Evolutionary conservation across 2,797 vertebrate species (phyloP).

Genomic region (Pantherophis alleghaniensis): DNA sequence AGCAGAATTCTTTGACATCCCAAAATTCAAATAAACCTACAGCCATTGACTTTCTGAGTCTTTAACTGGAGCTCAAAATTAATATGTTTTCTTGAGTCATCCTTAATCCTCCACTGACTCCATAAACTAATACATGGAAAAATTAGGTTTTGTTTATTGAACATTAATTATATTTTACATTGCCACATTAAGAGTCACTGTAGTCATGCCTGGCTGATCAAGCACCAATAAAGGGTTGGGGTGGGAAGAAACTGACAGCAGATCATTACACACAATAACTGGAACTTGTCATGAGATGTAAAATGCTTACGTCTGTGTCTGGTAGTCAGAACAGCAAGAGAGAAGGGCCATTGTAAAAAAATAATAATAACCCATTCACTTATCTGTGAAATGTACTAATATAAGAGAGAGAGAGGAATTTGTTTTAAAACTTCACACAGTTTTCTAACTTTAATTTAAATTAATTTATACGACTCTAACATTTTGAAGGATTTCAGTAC

Average conservation of each 20-base stretch:
- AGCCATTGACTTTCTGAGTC: constrained; percentile 7
- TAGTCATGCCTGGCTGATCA: not conserved
- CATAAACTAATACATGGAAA: constrained; percentile 1
- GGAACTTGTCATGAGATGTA: not conserved
- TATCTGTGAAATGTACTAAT: not conserved
- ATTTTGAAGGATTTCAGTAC: not conserved
- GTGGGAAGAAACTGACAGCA: not conserved
- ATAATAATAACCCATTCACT: not conserved
- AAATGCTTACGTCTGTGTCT: not conserved
- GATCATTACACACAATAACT: not conserved
- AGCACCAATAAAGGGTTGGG: accelerated
- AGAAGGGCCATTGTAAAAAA: not conserved
- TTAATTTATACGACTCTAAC: not conserved
- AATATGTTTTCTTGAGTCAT: constrained; percentile 30
- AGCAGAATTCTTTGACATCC: not conserved
- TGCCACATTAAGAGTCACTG: not conserved
- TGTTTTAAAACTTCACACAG: not conserved
- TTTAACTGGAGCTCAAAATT: constrained; percentile 22
- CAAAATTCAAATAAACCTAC: constrained; percentile 1
- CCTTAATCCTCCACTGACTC: constrained; percentile 1
- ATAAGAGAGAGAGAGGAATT: not conserved
- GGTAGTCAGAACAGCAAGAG: not conserved
- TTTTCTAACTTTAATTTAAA: not conserved
- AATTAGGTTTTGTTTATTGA: constrained; percentile 26
- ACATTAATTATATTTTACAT: constrained; percentile 7